Percentiles rank a stretch among this genome's conserved stretches.
Evolutionary conservation across 1,140 invertebrate genomes (phyloP).

Genomic region (Neodiprion fabricii): DNA sequence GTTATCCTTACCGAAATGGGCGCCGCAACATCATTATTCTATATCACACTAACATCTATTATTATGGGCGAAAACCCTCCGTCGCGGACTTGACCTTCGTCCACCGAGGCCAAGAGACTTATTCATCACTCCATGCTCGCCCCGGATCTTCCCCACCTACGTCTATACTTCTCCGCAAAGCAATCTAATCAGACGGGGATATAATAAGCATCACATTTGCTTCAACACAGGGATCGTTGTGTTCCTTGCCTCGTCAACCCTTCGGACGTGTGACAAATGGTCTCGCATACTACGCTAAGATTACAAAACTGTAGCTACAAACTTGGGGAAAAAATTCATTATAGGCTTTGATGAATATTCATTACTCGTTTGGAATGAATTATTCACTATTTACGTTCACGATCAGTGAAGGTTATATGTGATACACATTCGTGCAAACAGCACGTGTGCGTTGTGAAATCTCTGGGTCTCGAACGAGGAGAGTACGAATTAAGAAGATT

Average conservation of each 20-base stretch:
- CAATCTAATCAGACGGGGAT: not conserved
- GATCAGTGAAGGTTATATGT: too few relatives aligned
- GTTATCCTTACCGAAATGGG: conserved; percentile 9
- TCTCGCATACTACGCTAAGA: not conserved
- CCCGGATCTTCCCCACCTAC: not conserved
- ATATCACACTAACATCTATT: conserved; percentile 25
- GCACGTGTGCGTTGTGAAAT: too few relatives aligned
- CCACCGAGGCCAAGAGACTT: not conserved
- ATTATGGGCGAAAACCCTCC: not conserved
- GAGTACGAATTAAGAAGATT: too few relatives aligned
- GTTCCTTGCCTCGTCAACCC: too few relatives aligned
- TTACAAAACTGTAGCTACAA: not conserved
- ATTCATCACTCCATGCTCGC: not conserved
- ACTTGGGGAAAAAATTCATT: not conserved
- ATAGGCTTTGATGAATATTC: too few relatives aligned
- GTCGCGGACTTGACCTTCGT: not conserved
- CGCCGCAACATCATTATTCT: conserved; percentile 27
- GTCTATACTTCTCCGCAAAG: not conserved
- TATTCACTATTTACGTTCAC: too few relatives aligned
- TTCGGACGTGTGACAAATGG: not conserved
- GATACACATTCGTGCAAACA: too few relatives aligned
- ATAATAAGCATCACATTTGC: not conserved
- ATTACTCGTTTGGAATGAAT: too few relatives aligned
- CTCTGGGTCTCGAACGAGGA: too few relatives aligned
- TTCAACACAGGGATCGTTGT: not conserved